A percentile compares a stretch with the other conserved stretches of the same genome.
phyloP scores from a whole-genome alignment of 2,113 vertebrate genomes.

The Pyrgilauda ruficollis region DNA sequence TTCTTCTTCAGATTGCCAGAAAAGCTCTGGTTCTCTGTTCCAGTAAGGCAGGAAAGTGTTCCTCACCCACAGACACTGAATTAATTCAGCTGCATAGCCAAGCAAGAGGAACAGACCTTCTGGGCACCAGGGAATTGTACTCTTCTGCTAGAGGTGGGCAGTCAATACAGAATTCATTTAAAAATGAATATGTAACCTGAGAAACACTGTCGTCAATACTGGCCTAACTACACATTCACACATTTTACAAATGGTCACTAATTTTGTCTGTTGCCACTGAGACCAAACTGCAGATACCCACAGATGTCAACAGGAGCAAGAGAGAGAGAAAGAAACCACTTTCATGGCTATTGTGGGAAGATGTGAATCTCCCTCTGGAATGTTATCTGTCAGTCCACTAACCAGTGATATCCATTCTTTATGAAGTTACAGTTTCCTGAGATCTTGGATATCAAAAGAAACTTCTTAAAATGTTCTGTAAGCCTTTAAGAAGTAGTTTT shows the following conservation, averaged over 20 bases:
- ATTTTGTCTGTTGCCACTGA: not conserved
- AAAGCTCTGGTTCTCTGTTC: not conserved
- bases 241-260: not conserved
- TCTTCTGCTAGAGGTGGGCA: not conserved
- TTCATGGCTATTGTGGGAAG: not conserved
- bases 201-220: not conserved
- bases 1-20: not conserved
- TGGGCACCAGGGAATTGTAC: not conserved
- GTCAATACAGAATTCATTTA: not conserved
- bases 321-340: not conserved
- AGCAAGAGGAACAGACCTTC: not conserved
- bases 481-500: not conserved
- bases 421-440: not conserved
- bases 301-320: not conserved
- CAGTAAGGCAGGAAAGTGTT: not conserved
- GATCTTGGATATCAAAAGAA: not conserved
- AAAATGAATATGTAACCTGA: not conserved
- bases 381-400: not conserved
- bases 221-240: not conserved
- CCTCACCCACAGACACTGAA: not conserved
- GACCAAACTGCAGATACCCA: not conserved
- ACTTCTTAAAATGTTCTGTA: not conserved
- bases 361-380: not conserved
- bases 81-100: not conserved
- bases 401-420: not conserved